Percentiles rank a stretch among this genome's conserved stretches.
These are phyloP conservation scores for Tetramorium alpestre DNA, from an alignment of 1,140 invertebrate genomes.

Conservation along the genomic window DNA sequence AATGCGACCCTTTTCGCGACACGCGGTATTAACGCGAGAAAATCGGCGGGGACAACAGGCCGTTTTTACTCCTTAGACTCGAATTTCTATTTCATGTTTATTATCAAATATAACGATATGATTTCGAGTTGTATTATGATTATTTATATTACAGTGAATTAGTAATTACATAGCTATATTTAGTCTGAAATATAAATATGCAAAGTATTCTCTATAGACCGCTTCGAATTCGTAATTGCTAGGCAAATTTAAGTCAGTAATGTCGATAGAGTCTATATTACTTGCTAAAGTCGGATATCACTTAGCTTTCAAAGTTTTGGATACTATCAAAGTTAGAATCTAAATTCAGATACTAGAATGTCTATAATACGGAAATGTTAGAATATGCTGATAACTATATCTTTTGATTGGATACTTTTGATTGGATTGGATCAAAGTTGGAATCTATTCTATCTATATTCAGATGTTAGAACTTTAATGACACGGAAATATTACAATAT, in stretches of 20 bases:
- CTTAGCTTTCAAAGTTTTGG: neutral
- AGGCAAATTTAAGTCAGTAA: neutral
- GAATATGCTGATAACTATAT: neutral
- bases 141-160: neutral
- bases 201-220: neutral
- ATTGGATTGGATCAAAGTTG: neutral
- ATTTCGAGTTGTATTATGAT: conserved; percentile 1
- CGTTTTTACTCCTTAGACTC: neutral
- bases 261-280: neutral
- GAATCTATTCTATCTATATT: neutral
- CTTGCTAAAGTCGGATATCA: neutral
- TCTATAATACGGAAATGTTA: neutral
- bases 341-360: neutral
- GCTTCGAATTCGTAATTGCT: too few relatives aligned
- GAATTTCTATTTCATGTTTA: neutral
- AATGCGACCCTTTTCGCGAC: conserved; percentile 43
- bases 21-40: conserved; percentile 35
- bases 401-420: neutral
- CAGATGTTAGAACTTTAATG: neutral
- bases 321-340: neutral
- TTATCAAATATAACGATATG: neutral
- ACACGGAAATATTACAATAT: neutral
- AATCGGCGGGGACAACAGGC: neutral
- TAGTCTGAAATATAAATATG: neutral
- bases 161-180: neutral